phyloP scores from a whole-genome alignment of 2,797 vertebrate genomes.

The Hyperoplus lanceolatus region DNA sequence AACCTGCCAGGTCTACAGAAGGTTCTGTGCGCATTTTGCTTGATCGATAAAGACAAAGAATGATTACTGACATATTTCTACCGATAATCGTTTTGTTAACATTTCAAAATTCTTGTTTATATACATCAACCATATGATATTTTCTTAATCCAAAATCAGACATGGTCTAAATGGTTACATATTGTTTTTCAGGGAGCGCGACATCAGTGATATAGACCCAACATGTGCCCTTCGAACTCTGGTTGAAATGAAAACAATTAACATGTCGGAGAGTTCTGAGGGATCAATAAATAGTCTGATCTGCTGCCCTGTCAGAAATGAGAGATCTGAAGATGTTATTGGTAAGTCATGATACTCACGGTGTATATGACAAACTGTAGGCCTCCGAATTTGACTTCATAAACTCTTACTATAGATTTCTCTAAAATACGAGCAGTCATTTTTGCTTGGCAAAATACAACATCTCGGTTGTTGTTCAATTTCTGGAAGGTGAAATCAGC shows the following conservation, averaged over 20 bases:
- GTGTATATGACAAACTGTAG: neutral
- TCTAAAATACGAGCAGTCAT: neutral
- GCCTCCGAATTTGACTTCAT: neutral
- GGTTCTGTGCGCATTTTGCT: constrained; percentile 32
- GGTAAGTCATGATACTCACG: constrained; percentile 43
- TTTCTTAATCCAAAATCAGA: neutral
- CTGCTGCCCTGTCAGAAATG: constrained; percentile 73
- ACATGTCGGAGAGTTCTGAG: constrained; percentile 47
- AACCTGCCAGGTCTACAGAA: constrained; percentile 70
- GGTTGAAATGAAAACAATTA: constrained; percentile 58
- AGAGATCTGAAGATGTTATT: constrained; percentile 64
- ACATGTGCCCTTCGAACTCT: constrained; percentile 58
- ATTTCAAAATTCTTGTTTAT: neutral
- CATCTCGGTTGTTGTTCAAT: neutral
- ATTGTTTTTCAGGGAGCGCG: constrained; percentile 49
- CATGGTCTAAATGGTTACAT: neutral
- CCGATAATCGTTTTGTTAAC: neutral
- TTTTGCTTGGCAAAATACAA: neutral
- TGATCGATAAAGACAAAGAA: neutral
- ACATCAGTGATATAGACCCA: constrained; percentile 56
- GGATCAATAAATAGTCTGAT: constrained; percentile 56
- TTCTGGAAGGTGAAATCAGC: neutral
- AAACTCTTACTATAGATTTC: neutral
- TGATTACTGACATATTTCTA: neutral
- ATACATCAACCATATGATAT: neutral